phyloP scores from a whole-genome alignment of 2,797 vertebrate genomes.

The Phalloptychus januarius region DNA sequence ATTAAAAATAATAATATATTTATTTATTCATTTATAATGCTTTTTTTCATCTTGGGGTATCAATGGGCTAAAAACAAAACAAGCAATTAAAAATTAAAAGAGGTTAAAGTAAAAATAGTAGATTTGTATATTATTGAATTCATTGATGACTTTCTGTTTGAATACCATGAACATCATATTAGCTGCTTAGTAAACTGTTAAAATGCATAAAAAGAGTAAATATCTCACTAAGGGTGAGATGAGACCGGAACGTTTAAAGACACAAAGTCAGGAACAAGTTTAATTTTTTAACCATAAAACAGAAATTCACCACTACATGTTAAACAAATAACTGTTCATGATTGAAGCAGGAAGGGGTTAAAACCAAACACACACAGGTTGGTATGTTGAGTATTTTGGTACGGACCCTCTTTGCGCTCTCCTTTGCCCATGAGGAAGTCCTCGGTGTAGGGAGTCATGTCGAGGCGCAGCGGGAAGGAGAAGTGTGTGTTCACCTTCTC shows the following conservation, averaged over 20 bases:
- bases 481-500: constrained; percentile 99
- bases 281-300: neutral
- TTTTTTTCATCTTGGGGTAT: too few species aligned
- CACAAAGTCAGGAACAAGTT: neutral
- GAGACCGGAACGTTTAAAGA: neutral
- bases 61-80: too few species aligned
- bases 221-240: neutral
- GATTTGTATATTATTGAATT: neutral
- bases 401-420: constrained; percentile 90
- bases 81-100: too few species aligned
- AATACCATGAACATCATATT: neutral
- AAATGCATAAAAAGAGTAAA: neutral
- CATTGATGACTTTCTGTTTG: neutral
- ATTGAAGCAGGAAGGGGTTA: neutral
- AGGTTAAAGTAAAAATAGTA: neutral
- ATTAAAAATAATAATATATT: too few species aligned
- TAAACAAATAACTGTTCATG: too few species aligned
- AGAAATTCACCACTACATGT: too few species aligned
- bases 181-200: neutral
- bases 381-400: neutral
- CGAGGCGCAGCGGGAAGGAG: constrained; percentile 95
- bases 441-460: constrained; percentile 99
- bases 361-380: neutral
- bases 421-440: constrained; percentile 98
- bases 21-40: too few species aligned